Percentiles rank a stretch among this genome's conserved stretches.
Conservation (phyloP, 2,113 vertebrate species). For the Theropithecus gelada region DNA sequence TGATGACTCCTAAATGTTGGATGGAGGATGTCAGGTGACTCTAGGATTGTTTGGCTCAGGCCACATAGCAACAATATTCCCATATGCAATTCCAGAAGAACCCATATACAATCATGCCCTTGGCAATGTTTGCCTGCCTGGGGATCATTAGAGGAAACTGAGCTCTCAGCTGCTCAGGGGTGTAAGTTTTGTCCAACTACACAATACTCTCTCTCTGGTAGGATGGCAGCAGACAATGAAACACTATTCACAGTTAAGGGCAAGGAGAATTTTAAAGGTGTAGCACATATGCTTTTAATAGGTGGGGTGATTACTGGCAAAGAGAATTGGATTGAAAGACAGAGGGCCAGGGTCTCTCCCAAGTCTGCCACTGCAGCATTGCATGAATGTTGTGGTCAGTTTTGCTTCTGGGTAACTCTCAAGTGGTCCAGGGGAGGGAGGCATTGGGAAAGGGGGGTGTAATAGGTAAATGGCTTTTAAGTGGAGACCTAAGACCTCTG, state of each 20-base stretch:
- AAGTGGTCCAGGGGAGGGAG: too few relatives aligned
- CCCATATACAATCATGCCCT: slow-evolving; percentile 75
- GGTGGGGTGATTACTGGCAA: background rate
- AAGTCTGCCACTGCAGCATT: too few relatives aligned
- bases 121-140: slow-evolving; percentile 74
- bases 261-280: slow-evolving; percentile 67
- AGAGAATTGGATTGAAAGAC: background rate
- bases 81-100: slow-evolving; percentile 79
- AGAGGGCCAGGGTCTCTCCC: background rate
- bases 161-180: slow-evolving; percentile 77
- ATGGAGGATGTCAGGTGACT: slow-evolving; percentile 88
- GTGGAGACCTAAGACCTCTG: background rate
- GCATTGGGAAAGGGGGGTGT: too few relatives aligned
- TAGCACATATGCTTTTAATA: background rate
- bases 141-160: slow-evolving; percentile 78
- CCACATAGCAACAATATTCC: slow-evolving; percentile 84
- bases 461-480: background rate
- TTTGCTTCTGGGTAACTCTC: background rate
- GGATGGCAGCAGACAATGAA: slow-evolving; percentile 31
- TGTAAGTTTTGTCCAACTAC: slow-evolving; percentile 72
- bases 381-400: accelerated
- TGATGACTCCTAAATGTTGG: slow-evolving; percentile 89
- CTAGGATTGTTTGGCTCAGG: slow-evolving; percentile 79
- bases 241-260: slow-evolving; percentile 26
- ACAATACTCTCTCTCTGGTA: slow-evolving; percentile 56